Base-by-base conservation (phyloP, 2,888 invertebrate genomes). In the Noctua janthe region DNA sequence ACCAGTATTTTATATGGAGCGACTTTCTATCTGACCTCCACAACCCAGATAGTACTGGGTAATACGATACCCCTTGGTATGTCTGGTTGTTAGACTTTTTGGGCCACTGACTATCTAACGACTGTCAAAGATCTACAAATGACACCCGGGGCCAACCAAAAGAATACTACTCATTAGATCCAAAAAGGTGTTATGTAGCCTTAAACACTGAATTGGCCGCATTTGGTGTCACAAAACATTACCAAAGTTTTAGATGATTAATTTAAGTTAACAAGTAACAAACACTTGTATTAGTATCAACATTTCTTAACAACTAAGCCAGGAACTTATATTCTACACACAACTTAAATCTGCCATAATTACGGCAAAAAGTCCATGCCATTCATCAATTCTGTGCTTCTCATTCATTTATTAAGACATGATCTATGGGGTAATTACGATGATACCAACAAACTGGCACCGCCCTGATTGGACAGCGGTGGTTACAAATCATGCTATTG, bases 401-500 rank as follows among this genome's bases (percentile, higher is more conserved):
- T 47, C 69, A 69, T 47, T 69, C 69, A 73, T 47, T 67, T 23
- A 71, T 56, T 43, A 35, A 71, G 10, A 62, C 39, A 43, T 77
- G 62, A 86, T 83, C 51, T 62, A 74, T 75, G 70, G 43, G 13
- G 13, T 88, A 78, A 75, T 75, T 62, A 81, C n/a, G 59, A 81
- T 71, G 49, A 62, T 43, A 54, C 51, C 35, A 83, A 56, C 7
- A 39, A 72, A 71, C 54, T 29, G 74, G 49, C 43, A 2, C 59
- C 69, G 15, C 51, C 64, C 20, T 62, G 29, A 80, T 85, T 72
- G 51, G 80, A 80, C 69, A 75, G 29, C 69, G 54, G 49, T 85
- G 81, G 76, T 86, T 76, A 82, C 78, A 88, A 90, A 90, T 87
- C 74, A 78, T 70, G 47, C 64, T 66, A 71, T 43, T 72, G 66